phyloP scores from a whole-genome alignment of 2,113 vertebrate species.

The Melanostigma gelatinosum region DNA sequence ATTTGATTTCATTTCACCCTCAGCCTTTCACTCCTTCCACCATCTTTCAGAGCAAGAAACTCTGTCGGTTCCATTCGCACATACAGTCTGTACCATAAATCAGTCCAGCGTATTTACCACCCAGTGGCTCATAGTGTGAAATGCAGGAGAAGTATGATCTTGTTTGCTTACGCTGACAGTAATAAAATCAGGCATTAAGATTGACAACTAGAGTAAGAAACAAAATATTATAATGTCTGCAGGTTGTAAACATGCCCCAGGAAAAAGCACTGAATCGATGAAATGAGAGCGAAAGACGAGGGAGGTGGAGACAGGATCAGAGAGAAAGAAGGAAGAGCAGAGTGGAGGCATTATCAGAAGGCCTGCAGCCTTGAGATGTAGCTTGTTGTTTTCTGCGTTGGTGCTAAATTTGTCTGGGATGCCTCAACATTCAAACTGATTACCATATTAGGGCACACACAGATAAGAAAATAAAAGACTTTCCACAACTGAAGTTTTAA shows the following conservation, averaged over 20 bases:
- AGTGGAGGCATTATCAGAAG: conserved; percentile 19
- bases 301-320: background rate
- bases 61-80: background rate
- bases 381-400: background rate
- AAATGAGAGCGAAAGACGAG: background rate
- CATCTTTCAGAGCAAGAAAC: background rate
- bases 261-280: conserved; percentile 24
- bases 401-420: conserved; percentile 40
- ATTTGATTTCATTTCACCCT: background rate
- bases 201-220: background rate
- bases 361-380: conserved; percentile 16
- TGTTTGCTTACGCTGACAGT: background rate
- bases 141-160: background rate
- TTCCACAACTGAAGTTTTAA: background rate
- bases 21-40: background rate
- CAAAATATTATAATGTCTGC: background rate
- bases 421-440: conserved; percentile 8
- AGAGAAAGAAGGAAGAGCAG: background rate
- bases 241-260: background rate
- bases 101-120: background rate
- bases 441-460: background rate
- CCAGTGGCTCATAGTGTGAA: background rate
- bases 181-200: conserved; percentile 1
- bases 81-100: background rate
- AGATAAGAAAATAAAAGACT: background rate